phyloP scores from a whole-genome alignment of 2,888 invertebrate species.

The Mythimna albipuncta region DNA sequence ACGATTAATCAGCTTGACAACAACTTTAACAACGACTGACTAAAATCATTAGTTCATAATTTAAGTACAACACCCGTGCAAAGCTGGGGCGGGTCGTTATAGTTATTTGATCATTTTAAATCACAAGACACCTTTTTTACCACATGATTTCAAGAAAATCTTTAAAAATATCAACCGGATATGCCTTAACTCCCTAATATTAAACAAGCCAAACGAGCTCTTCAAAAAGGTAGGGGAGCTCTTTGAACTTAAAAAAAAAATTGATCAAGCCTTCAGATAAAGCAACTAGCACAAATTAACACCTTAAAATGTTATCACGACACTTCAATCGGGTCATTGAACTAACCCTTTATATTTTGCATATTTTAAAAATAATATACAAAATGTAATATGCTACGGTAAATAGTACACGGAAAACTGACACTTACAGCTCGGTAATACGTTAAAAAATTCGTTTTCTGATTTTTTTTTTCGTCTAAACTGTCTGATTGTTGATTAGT shows the following conservation, averaged over 20 bases:
- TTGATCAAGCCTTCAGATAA: slow-evolving; percentile 54
- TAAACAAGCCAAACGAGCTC: slow-evolving; percentile 29
- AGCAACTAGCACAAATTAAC: slow-evolving; percentile 68
- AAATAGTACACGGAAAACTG: slow-evolving; percentile 18
- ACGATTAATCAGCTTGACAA: too few species aligned
- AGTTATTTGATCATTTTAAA: not conserved
- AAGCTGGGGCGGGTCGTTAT: too few species aligned
- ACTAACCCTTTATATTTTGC: slow-evolving; percentile 65
- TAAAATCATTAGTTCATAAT: too few species aligned
- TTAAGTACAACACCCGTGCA: too few species aligned
- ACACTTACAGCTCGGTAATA: slow-evolving; percentile 24
- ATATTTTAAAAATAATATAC: slow-evolving; percentile 37
- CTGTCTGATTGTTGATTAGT: slow-evolving; percentile 60
- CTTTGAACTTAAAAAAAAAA: slow-evolving; percentile 35
- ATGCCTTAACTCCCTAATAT: slow-evolving; percentile 10
- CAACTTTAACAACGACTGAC: too few species aligned
- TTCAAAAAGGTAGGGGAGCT: slow-evolving; percentile 22
- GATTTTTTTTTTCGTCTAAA: slow-evolving; percentile 19
- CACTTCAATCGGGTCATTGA: slow-evolving; percentile 72
- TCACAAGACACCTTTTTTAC: not conserved
- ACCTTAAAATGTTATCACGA: slow-evolving; percentile 69
- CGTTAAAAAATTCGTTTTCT: slow-evolving; percentile 17
- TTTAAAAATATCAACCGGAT: slow-evolving; percentile 29
- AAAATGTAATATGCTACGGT: slow-evolving; percentile 15
- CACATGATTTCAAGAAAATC: slow-evolving; percentile 13